Base-by-base conservation (phyloP, 2,113 vertebrate genomes). In the Oncorhynchus nerka region DNA sequence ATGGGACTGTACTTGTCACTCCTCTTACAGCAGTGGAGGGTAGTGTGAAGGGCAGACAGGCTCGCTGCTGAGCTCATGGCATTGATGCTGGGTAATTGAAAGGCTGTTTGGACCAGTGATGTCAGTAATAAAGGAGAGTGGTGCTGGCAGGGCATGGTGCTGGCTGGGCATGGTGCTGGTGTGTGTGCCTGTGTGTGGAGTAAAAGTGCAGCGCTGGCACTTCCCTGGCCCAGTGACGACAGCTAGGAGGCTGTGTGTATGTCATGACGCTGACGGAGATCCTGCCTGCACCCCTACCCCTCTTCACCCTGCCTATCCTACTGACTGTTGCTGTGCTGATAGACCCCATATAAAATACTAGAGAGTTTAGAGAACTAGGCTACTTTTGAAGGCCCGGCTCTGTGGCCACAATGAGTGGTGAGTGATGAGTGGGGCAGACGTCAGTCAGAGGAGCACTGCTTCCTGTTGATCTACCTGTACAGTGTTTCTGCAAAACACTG, bases 111-210 rank as follows among this genome's bases (percentile, higher is more conserved):
- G 34, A 48, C 12, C 15, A n/a, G 55, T 64, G 4, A 49, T 67
- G 73, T 74, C 39, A 66, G 61, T 49, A 64, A 67, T 49, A 51
- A 67, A 74, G 48, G 20, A 39, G 62, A 55, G 45, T 49, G 73
- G 39, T 45, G 39, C 39, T 45, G 39, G 8, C 39, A 0, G 39
- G 39, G 39, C 39, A 1, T 45, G 39, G 39, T 45, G 8, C 7
- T 45, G 39, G 8, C 39, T 11, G 39, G 39, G 8, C 7, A 11
- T 45, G 39, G 39, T 45, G 39, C 39, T 15, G 65, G 39, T 64
- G 61, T 32, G 5, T 28, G 28, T 28, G 28, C 28, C 2, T 28
- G 39, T 70, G n/a, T 68, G 49, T 30, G 51, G 48, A 9, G 45
- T 15, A 13, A n/a, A 79, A 45, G 57, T 71, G 28, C 16, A 26